Base-by-base conservation (phyloP, 2,888 invertebrate genomes). In the Drosophila picticornis region DNA sequence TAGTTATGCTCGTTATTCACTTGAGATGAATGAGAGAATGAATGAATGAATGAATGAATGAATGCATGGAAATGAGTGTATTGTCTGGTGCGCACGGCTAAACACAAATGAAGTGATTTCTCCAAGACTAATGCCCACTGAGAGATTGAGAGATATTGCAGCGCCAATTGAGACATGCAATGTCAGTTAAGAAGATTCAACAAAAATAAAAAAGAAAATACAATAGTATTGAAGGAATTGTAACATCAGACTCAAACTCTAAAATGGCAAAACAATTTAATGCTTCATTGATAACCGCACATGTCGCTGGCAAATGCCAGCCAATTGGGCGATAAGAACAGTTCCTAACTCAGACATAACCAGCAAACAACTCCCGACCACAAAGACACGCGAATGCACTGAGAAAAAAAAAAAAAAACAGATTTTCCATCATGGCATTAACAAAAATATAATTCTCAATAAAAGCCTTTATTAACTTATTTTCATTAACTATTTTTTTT, bases 261-360 rank as follows among this genome's bases (percentile, higher is more conserved):
- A 73, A 77, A 75, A 75, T 80, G 81, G 77, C 86, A 77, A 90
- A 77, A 90, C 87, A 87, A 87, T 87, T 87, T 87, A 90, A 87
- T 88, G 87, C 84, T 87, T 90, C 89, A 88, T 80, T 86, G 90
- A 73, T 77, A 88, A 86, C 90, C 86, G 72, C 89, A 77, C 86
- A 87, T 90, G 81, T 90, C 72, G 78, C 80, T 53, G 84, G 83
- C 84, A 83, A 83, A 82, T 83, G 84, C 84, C 83, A 83, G 83
- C 67, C 84, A 81, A 81, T 80, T 81, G 81, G 75, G 68, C 81
- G 81, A 79, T 79, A 79, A 79, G 77, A 79, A 69, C 77, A 63
- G 81, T 76, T 65, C 81, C 64, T 40, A 75, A 68, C 77, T 61
- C 63, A 62, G 63, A 51, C 64, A 31, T n/a, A 60, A 61, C 38